These are phyloP conservation scores for Caretta caretta DNA, from an alignment of 2,113 vertebrate species.

Conservation along the genomic window DNA sequence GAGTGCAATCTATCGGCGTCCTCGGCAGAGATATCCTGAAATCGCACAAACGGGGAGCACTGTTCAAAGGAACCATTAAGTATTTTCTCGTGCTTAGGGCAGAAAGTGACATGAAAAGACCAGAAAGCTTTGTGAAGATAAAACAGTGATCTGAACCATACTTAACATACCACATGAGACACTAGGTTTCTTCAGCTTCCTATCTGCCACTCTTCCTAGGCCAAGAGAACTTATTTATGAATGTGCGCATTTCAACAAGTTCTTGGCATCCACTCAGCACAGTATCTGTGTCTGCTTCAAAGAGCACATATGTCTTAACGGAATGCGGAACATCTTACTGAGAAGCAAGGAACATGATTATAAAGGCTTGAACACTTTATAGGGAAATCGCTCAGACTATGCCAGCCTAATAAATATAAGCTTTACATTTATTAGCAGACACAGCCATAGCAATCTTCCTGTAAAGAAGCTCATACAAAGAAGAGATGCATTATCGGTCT, in stretches of 20 bases:
- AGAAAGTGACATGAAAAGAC: background rate
- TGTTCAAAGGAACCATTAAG: background rate
- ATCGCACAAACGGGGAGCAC: background rate
- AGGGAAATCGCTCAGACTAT: background rate
- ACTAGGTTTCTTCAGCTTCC: background rate
- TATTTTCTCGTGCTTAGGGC: rapidly evolving
- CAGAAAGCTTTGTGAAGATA: background rate
- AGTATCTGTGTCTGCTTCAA: background rate
- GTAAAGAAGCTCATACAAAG: background rate
- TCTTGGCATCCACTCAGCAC: background rate
- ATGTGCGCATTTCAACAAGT: background rate
- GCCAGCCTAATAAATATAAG: background rate
- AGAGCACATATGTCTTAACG: background rate
- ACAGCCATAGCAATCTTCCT: background rate
- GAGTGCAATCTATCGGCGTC: slow-evolving; percentile 91
- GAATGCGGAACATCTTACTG: background rate
- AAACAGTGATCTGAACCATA: rapidly evolving
- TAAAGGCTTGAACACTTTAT: background rate
- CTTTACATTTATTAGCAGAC: background rate
- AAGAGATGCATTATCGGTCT: background rate
- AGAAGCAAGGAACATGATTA: background rate
- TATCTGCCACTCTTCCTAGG: background rate
- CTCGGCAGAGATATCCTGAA: slow-evolving; percentile 95
- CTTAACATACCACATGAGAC: background rate
- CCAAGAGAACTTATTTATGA: background rate